phyloP scores from a whole-genome alignment of 2,113 vertebrate genomes.

The Microcebus griseorufus region DNA sequence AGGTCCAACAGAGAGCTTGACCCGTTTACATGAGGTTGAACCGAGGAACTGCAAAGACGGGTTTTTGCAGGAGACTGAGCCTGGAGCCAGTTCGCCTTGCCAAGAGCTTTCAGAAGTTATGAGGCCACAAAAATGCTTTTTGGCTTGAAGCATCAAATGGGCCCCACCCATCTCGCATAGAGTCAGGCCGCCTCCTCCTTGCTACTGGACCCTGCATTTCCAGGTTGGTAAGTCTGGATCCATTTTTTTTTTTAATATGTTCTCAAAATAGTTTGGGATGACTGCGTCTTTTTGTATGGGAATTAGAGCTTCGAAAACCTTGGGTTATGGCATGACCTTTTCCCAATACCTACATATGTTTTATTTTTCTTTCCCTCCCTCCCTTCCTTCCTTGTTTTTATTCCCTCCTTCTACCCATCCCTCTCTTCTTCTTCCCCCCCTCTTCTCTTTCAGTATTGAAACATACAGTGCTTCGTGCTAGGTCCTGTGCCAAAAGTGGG shows the following conservation, averaged over 20 bases:
- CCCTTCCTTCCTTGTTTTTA: fast-evolving
- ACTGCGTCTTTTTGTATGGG: slow-evolving; percentile 22
- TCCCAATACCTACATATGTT: not conserved
- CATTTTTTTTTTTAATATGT: not conserved
- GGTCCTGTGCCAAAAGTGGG: not conserved
- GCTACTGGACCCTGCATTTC: not conserved
- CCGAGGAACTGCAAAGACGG: not conserved
- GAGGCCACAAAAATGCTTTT: slow-evolving; percentile 68
- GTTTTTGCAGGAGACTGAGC: not conserved
- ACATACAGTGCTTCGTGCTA: not conserved
- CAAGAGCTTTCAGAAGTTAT: slow-evolving; percentile 53
- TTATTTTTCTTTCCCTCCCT: fast-evolving
- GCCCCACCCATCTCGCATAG: not conserved
- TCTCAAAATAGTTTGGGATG: slow-evolving; percentile 41
- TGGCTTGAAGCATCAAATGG: not conserved
- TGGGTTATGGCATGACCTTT: not conserved
- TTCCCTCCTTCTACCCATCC: fast-evolving
- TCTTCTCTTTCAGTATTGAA: not conserved
- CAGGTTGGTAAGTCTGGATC: not conserved
- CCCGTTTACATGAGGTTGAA: not conserved
- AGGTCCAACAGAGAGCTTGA: not conserved
- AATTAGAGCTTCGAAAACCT: slow-evolving; percentile 1
- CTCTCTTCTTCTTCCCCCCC: fast-evolving
- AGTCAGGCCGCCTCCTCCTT: not conserved
- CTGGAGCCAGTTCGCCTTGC: slow-evolving; percentile 22